A percentile compares a stretch with the other conserved stretches of the same genome.
Evolutionary conservation across 2,113 vertebrate species (phyloP).

Genomic region (Myotis davidii): DNA sequence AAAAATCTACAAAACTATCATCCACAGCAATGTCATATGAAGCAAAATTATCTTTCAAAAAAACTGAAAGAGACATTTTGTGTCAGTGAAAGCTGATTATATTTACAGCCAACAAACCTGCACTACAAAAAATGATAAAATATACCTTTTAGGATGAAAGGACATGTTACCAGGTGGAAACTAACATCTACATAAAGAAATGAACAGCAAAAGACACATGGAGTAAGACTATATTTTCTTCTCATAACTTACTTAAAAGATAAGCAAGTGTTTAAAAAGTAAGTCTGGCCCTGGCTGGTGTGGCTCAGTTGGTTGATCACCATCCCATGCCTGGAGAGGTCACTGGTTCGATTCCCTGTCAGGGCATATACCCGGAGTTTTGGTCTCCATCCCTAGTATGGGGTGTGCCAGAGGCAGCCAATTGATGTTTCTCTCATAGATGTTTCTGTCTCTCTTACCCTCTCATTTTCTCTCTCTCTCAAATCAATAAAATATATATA

Average conservation of each 20-base stretch:
- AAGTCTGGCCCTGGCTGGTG: background rate
- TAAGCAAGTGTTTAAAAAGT: background rate
- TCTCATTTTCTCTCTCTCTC: background rate
- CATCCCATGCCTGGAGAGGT: background rate
- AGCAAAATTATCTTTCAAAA: background rate
- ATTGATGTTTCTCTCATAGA: background rate
- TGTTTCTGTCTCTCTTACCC: background rate
- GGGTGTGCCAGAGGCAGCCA: background rate
- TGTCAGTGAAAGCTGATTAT: background rate
- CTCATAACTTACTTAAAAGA: background rate
- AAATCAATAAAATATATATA: no score
- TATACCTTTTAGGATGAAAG: background rate
- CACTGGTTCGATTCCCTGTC: background rate
- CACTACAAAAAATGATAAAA: rapidly evolving
- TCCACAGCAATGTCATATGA: background rate
- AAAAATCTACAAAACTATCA: background rate
- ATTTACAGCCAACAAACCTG: background rate
- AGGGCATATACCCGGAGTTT: background rate
- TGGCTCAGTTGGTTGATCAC: background rate
- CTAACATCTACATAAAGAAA: rapidly evolving
- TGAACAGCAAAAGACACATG: no score
- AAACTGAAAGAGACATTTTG: background rate
- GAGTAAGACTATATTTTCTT: background rate
- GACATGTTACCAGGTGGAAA: rapidly evolving
- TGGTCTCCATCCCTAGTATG: background rate